Base-by-base conservation (phyloP, 2,888 invertebrate species). In the Chaetogeoica ovagalla region DNA sequence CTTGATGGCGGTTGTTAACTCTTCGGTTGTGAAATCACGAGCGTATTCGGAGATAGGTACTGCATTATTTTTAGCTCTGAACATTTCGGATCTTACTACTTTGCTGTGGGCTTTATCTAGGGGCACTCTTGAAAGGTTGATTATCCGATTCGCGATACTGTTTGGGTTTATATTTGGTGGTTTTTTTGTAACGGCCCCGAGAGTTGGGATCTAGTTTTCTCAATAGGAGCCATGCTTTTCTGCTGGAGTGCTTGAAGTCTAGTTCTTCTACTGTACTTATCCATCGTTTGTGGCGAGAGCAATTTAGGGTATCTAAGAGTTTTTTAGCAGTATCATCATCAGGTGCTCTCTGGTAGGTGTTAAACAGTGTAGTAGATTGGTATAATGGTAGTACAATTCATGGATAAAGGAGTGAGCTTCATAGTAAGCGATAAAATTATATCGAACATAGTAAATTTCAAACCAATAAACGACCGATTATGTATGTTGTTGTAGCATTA, bases 251-350 rank as follows among this genome's bases (percentile, higher is more conserved):
- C 19, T 65, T 65, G 19, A 65, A 39, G 19, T 65, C 65, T 19
- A 65, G 7, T 5, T 6, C 7, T 63, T 59, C 21, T 21, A 59
- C 59, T 9, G 59, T 59, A 9, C 8, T 21, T 9, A 59, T 4
- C n/a, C 59, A n/a, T 9, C 21, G 1, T 59, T 59, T 9, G 1
- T 59, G 2, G 59, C 21, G 21, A 59, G 59, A 59, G 5, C 4
- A 5, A 6, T 4, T 59, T 59, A 59, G 59, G 1, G 59, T 6
- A 83, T 9, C 76, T 83, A 7, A 70, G 82, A 9, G 75, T 86
- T 3, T 55, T 68, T n/a, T 62, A 17, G 30, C 62, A 30, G 30
- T 62, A 30, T 62, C 30, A 30, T 39, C 19, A 65, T 65, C n/a
- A n/a, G 43, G n/a, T 43, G 65, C 13, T 43, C n/a, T 65, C 11